Base-by-base conservation (phyloP, 2,888 invertebrate genomes). In the Dichetophora obliterata region DNA sequence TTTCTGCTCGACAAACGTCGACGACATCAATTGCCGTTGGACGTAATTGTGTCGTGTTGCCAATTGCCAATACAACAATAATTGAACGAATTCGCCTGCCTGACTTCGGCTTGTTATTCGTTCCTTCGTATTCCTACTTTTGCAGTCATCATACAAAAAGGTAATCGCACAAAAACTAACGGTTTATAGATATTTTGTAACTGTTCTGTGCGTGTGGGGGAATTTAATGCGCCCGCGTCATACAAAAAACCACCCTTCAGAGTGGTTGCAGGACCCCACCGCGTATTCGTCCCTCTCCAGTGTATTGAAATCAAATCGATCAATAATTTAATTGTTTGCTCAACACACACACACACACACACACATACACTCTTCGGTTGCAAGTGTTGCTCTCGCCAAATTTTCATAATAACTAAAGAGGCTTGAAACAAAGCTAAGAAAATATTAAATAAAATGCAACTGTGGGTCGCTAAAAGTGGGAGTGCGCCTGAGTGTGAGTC, bases 51-150 rank as follows among this genome's bases (percentile, higher is more conserved):
- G 79, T 57, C 43, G 77, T 79, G 70, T 77, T 74, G 65, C 77
- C 79, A 76, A 79, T 75, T 77, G 78, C 75, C 78, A 75, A 76
- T 76, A 72, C 75, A 77, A 79, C 75, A 79, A 79, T 77, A 50
- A 74, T 52, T 43, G 61, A 72, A 72, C 61, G 72, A 61, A 43
- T 52, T 52, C 24, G 48, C 24, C 8, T 24, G 59, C 43, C 27
- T 14, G n/a, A 19, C 66, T 31, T 59, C 59, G n/a, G 61, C 22
- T 48, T n/a, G 24, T 37, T 22, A n/a, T 34, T 37, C 19, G 66
- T 66, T 66, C 63, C 19, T 37, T 66, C 66, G 34, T 8, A n/a
- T 59, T 59, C 57, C 24, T 24, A 22, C 57, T 8, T 54, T 19
- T n/a, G 22, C 57, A 27, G 4, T 19, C 19, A 19, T 65, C 63